Base-by-base conservation (phyloP, 2,797 vertebrate species). In the Mycteria americana region DNA sequence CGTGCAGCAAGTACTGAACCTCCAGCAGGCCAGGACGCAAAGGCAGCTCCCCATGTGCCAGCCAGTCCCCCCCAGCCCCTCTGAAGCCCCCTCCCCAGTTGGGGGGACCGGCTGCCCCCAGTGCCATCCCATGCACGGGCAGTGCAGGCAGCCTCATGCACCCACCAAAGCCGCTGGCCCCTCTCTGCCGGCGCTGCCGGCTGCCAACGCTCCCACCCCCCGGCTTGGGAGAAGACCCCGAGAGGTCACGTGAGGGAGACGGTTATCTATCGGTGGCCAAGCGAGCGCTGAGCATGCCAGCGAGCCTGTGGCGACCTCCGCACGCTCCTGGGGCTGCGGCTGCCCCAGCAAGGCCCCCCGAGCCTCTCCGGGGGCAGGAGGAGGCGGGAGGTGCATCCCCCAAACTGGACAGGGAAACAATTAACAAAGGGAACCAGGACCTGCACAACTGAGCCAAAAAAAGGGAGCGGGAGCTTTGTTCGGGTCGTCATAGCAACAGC, bases 391-490 rank as follows among this genome's bases (percentile, higher is more conserved):
- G 60, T 2, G 22, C 75, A 30, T 77, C 91, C 93, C 93, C 92
- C 92, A 78, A 88, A 81, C 79, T 23, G 95, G 94, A 39, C 63
- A 23, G 83, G 88, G 94, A 89, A 94, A 97, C 97, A 96, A 97
- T 95, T 95, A 96, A 97, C 97, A 90, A 97, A 96, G 84, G 89
- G 97, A 63, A 94, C 8, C 46, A 91, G 93, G 97, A 97, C 78
- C 78, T 5, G 77, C 95, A 95, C 75, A 91, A 83, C 89, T 67
- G 97, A 98, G 97, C 97, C 97, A 89, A 97, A 97, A 97, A 97
- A 91, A 73, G 89, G 95, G 94, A 97, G 97, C 91, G 3, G 91
- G 95, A 95, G 97, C 97, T 98, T 97, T 98, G 97, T 97, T 96
- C 91, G 33, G 89, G 93, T 98, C 59, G 86, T 95, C 97, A 97